Conservation (phyloP, 2,888 invertebrate genomes). For the Rosalia funebris region DNA sequence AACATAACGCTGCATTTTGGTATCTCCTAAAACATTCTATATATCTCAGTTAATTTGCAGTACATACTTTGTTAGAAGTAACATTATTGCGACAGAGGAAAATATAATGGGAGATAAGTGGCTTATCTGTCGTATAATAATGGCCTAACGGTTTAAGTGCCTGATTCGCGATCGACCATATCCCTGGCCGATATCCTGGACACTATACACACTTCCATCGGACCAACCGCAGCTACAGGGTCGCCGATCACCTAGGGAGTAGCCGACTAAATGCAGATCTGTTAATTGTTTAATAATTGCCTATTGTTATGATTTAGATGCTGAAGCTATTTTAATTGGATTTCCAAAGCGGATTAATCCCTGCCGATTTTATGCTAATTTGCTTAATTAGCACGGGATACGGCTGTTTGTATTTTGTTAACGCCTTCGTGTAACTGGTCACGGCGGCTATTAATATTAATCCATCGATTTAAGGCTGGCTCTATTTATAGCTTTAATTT, state of each 20-base stretch:
- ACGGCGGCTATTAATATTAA: too few relatives aligned
- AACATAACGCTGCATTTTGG: too few relatives aligned
- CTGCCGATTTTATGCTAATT: constrained; percentile 2
- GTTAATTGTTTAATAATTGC: constrained; percentile 18
- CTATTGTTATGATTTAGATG: constrained; percentile 10
- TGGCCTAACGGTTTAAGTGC: constrained; percentile 6
- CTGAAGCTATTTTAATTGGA: not conserved
- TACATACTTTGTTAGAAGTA: too few relatives aligned
- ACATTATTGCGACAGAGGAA: constrained; percentile 7
- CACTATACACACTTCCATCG: constrained; percentile 10
- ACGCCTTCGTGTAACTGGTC: too few relatives aligned
- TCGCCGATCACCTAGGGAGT: not conserved
- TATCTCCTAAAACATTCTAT: too few relatives aligned
- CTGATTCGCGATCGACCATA: constrained; percentile 12
- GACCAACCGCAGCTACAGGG: constrained; percentile 5
- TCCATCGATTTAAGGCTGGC: too few relatives aligned
- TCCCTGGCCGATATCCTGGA: constrained; percentile 12
- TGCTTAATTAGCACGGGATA: not conserved
- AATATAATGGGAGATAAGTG: constrained; percentile 24
- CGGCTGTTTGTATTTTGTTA: not conserved
- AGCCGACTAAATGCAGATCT: not conserved
- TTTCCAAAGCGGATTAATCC: not conserved
- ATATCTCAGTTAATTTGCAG: too few relatives aligned
- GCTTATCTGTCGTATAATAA: constrained; percentile 19
- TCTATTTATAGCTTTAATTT: too few relatives aligned